Percentiles rank a stretch among this genome's conserved stretches.
Evolutionary conservation across 2,797 vertebrate genomes (phyloP).

Genomic region (Austrolebias charrua): DNA sequence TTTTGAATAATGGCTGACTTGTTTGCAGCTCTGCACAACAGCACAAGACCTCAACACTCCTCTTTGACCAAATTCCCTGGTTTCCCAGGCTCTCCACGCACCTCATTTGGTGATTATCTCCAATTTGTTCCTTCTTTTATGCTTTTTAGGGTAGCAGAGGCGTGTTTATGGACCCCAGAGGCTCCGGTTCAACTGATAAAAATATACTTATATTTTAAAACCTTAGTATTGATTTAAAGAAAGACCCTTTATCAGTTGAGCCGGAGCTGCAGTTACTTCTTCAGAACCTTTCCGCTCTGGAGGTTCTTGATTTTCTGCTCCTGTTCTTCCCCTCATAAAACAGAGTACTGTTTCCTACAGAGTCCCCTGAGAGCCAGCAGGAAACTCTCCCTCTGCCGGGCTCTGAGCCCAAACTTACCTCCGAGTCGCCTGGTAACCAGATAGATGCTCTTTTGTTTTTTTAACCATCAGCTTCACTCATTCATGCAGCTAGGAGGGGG

Average conservation of each 20-base stretch:
- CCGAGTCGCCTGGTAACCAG: conserved; percentile 66
- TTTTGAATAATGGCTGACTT: conserved; percentile 2
- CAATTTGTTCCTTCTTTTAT: background rate
- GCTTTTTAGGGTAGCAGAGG: conserved; percentile 9
- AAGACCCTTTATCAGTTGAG: conserved; percentile 7
- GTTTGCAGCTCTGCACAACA: conserved; percentile 70
- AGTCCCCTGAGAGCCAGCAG: conserved; percentile 59
- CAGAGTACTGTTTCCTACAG: conserved; percentile 68
- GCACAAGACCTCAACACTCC: conserved; percentile 49
- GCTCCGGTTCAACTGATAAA: conserved; percentile 12
- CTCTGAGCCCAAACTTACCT: conserved; percentile 59
- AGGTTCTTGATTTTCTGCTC: background rate
- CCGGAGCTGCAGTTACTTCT: conserved; percentile 1
- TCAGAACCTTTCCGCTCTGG: conserved; percentile 6
- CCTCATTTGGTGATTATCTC: conserved; percentile 72
- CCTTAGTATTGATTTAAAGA: background rate
- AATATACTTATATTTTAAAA: background rate
- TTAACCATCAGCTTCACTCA: conserved; percentile 50
- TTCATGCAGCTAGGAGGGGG: conserved; percentile 26
- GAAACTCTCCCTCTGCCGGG: conserved; percentile 55
- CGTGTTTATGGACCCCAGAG: background rate
- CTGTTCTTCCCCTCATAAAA: conserved; percentile 10
- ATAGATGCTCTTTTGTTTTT: conserved; percentile 31
- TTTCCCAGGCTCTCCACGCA: conserved; percentile 63
- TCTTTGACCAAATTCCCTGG: conserved; percentile 44